phyloP scores from a whole-genome alignment of 2,113 vertebrate species.

The Megaptera novaeangliae region DNA sequence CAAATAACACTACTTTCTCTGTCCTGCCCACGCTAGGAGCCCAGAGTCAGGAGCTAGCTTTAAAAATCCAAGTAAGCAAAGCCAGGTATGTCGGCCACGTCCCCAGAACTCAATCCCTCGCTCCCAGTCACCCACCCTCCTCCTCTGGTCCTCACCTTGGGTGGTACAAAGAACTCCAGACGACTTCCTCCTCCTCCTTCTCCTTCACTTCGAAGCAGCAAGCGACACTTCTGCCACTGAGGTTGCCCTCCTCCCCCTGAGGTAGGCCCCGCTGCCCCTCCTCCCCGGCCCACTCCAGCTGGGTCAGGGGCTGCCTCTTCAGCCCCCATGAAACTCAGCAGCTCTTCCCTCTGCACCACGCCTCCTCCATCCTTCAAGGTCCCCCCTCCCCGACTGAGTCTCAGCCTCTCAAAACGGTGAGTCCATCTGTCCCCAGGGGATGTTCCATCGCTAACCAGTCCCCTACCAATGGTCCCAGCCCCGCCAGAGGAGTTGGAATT shows the following conservation, averaged over 20 bases:
- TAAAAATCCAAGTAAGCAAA: background rate
- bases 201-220: conserved; percentile 86
- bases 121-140: background rate
- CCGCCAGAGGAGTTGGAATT: conserved; percentile 82
- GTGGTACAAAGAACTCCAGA: conserved; percentile 93
- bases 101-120: background rate
- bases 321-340: conserved; percentile 80
- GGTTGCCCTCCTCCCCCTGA: conserved; percentile 71
- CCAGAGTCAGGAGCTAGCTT: background rate
- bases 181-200: conserved; percentile 86
- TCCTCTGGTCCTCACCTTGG: conserved; percentile 83
- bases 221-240: conserved; percentile 90
- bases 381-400: conserved; percentile 81
- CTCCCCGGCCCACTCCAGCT: conserved; percentile 50
- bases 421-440: conserved; percentile 90
- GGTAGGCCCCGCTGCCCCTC: conserved; percentile 58
- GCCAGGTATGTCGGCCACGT: rapidly evolving
- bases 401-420: conserved; percentile 89
- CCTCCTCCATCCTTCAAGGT: conserved; percentile 55
- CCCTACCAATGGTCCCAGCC: conserved; percentile 72
- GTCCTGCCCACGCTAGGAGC: background rate
- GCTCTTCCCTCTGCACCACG: conserved; percentile 76
- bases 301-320: conserved; percentile 76
- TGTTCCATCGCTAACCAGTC: conserved; percentile 44
- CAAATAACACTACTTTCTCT: background rate